Percentiles rank a stretch among this genome's conserved stretches.
Conservation (phyloP, 2,113 vertebrate species). For the Cepphus grylle region DNA sequence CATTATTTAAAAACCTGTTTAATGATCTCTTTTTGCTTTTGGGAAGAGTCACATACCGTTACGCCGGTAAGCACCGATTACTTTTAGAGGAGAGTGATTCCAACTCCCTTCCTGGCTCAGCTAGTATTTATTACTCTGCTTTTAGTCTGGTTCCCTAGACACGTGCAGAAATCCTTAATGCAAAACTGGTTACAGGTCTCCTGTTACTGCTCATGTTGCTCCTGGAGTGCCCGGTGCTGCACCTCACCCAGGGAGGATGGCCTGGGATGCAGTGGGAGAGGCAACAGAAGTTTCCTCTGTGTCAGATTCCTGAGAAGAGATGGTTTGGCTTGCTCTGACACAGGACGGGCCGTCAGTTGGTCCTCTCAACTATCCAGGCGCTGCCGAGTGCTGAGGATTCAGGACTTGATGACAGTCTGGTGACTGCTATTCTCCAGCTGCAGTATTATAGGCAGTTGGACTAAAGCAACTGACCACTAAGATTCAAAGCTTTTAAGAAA, state of each 20-base stretch:
- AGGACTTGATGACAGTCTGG: background rate
- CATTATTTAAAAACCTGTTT: background rate
- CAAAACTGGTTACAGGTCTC: background rate
- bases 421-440: background rate
- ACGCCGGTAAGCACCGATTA: background rate
- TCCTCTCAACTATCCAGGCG: background rate
- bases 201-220: background rate
- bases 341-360: background rate
- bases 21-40: background rate
- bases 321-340: background rate
- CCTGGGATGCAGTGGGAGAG: background rate
- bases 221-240: background rate
- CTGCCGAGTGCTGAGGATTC: background rate
- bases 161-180: background rate
- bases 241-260: background rate
- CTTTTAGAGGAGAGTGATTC: background rate
- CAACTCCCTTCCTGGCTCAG: background rate
- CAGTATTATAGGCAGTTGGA: background rate
- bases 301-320: background rate
- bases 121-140: background rate
- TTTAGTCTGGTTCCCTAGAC: background rate
- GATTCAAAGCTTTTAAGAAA: background rate
- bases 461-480: background rate
- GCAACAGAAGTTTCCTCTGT: background rate
- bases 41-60: background rate